Conservation (phyloP, 2,113 vertebrate species). For the Anhinga rufa region DNA sequence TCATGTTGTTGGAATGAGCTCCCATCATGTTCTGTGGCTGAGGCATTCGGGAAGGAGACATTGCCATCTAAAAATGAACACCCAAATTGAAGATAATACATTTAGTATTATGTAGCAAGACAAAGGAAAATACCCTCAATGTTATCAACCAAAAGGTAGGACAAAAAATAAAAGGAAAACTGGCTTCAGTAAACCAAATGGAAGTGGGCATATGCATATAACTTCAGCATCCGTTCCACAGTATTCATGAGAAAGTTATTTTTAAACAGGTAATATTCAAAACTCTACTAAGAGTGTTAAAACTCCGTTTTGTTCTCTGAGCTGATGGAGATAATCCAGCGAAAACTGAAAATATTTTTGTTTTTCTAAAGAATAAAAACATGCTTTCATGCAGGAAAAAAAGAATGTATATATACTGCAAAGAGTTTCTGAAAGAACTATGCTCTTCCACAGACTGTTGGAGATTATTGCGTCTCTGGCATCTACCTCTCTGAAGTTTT, state of each 20-base stretch:
- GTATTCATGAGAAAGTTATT: neutral
- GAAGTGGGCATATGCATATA: neutral
- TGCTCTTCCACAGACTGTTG: neutral
- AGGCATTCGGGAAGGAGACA: constrained; percentile 93
- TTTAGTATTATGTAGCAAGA: neutral
- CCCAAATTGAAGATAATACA: neutral
- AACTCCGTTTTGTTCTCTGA: neutral
- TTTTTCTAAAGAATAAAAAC: neutral
- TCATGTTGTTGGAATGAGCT: constrained; percentile 83
- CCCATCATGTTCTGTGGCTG: constrained; percentile 88
- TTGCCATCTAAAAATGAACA: constrained; percentile 83
- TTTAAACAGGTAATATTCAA: neutral
- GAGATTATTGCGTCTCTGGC: neutral
- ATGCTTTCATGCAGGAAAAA: neutral
- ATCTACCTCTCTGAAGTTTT: neutral
- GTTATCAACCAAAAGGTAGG: neutral
- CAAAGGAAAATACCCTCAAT: neutral
- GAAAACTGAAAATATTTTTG: neutral
- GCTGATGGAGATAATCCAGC: neutral
- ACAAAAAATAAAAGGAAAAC: neutral
- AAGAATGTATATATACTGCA: neutral
- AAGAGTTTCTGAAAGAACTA: neutral
- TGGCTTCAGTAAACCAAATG: neutral
- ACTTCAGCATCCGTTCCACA: neutral
- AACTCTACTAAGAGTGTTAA: neutral